These are phyloP conservation scores for Calameuta pallipes DNA, from an alignment of 2,888 invertebrate genomes.

Conservation along the genomic window DNA sequence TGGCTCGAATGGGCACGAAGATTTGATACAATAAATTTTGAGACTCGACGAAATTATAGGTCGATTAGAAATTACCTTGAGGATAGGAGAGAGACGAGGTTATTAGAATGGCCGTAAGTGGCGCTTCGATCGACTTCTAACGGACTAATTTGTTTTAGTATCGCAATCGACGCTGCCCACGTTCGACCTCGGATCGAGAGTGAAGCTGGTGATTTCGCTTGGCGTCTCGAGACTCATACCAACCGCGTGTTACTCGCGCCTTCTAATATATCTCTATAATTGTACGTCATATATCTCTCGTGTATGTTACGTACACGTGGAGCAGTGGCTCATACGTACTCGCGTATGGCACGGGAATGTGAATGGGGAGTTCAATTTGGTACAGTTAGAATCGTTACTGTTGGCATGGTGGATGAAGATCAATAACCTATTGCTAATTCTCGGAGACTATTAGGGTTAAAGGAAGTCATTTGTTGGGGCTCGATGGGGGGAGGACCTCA, in stretches of 20 bases:
- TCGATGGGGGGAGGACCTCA: neutral
- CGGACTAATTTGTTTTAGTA: neutral
- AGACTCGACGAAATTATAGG: neutral
- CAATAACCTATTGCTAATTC: neutral
- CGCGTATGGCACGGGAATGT: neutral
- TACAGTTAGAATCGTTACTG: neutral
- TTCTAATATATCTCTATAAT: neutral
- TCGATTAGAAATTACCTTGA: neutral
- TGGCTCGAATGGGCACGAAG: accelerated
- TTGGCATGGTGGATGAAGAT: neutral
- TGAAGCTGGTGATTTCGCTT: neutral
- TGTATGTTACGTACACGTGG: neutral
- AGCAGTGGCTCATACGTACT: neutral
- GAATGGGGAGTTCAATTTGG: neutral
- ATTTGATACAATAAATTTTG: neutral
- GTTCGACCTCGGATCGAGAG: neutral
- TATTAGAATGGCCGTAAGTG: neutral
- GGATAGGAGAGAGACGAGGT: neutral
- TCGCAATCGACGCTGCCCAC: neutral
- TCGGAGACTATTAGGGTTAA: neutral
- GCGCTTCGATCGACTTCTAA: neutral
- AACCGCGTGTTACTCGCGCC: neutral
- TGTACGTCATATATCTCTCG: neutral
- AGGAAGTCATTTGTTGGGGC: neutral
- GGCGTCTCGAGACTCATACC: neutral